Evolutionary conservation across 2,797 vertebrate genomes (phyloP), one percentile per base, ranked within the genome.

Genomic region (Macrochelys suwanniensis): DNA sequence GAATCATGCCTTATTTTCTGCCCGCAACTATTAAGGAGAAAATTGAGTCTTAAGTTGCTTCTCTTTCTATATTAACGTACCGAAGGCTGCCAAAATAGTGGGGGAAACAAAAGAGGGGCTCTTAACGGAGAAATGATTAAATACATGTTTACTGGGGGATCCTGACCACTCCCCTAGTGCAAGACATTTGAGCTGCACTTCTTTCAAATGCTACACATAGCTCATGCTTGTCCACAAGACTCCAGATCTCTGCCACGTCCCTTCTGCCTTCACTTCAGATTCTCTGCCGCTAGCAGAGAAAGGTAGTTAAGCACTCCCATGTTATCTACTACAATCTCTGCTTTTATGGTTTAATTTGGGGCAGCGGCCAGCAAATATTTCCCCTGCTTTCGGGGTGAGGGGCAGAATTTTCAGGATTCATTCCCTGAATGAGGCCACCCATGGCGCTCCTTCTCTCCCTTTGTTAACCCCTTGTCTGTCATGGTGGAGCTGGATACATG

Each of bases 201-300:
- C 97, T 92, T 83, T 86, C 81, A 86, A 71, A 87, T 91, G 87
- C 17, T 94, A 86, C 91, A 93, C 51, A 59, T 94, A 86, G 95
- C 90, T 94, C 83, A 80, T 16, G 15, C 61, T 37, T 65, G 33
- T 65, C 33, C 33, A n/a, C 33, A 65, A 65, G 33, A 65, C 61
- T 65, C 33, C 31, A 33, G 83, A 88, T 95, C 93, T 94, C 85
- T 84, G 91, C 65, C 87, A 3, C 71, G 53, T 54, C 80, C 7
- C 57, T 81, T 93, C 80, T 94, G 82, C 87, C 50, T 12, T 93
- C 77, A 59, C 50, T 96, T 16, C 85, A 94, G 28, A 86, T 84
- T 13, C 37, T 89, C 65, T 83, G 31, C 84, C 80, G 85, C 89
- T 91, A 89, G 17, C 53, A 51, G 50, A 89, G 80, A 85, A 84